Conservation (phyloP, 2,888 invertebrate species). For the Latrodectus elegans region DNA sequence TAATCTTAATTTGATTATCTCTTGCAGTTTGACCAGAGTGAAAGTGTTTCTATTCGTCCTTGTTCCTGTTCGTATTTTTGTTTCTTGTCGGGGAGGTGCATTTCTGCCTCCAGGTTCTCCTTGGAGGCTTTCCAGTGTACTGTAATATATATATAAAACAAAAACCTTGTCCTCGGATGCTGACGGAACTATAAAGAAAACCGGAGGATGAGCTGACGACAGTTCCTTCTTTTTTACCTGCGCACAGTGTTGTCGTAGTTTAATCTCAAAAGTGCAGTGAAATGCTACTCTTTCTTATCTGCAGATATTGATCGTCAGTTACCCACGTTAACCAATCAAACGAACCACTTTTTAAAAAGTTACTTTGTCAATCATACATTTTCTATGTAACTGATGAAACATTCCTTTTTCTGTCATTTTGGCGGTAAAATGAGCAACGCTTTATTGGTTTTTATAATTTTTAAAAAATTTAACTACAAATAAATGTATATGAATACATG, state of each 20-base stretch:
- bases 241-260: slow-evolving; percentile 48
- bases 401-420: background rate
- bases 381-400: no score
- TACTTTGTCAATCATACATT: no score
- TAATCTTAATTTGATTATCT: background rate
- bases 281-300: background rate
- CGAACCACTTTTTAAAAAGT: no score
- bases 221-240: slow-evolving; percentile 68
- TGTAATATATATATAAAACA: slow-evolving; percentile 49
- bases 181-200: slow-evolving; percentile 46
- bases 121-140: slow-evolving; percentile 63
- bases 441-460: background rate
- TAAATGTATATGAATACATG: background rate
- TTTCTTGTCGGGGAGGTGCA: slow-evolving; percentile 65
- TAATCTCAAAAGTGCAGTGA: slow-evolving; percentile 47
- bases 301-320: no score
- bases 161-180: slow-evolving; percentile 63
- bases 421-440: background rate
- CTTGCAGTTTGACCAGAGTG: slow-evolving; percentile 66
- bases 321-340: no score
- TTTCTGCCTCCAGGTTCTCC: slow-evolving; percentile 47
- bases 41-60: slow-evolving; percentile 59
- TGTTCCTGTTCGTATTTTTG: slow-evolving; percentile 64
- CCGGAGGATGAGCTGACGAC: slow-evolving; percentile 64
- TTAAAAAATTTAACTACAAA: background rate